Conservation (phyloP, 2,113 vertebrate species). For the Macrotis lagotis region DNA sequence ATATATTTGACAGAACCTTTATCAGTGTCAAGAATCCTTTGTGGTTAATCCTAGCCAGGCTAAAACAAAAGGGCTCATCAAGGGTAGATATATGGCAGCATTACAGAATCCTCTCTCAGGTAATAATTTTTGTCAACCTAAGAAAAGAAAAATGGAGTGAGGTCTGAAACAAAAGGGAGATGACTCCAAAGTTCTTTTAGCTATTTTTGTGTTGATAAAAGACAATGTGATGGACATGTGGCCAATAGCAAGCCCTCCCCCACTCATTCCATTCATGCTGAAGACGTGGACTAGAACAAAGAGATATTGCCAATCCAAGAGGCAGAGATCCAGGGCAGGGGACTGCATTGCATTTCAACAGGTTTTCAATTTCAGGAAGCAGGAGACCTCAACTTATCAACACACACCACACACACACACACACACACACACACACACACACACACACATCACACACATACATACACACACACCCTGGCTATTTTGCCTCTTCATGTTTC, state of each 20-base stretch:
- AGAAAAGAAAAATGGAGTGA: slow-evolving; percentile 83
- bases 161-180: slow-evolving; percentile 81
- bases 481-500: slow-evolving; percentile 62
- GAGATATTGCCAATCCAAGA: slow-evolving; percentile 79
- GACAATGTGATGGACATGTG: slow-evolving; percentile 79
- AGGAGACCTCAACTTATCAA: slow-evolving; percentile 65
- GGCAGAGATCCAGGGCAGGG: slow-evolving; percentile 74
- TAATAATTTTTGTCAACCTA: slow-evolving; percentile 80
- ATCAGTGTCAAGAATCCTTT: slow-evolving; percentile 86
- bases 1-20: slow-evolving; percentile 84
- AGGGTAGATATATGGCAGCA: slow-evolving; percentile 83
- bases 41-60: slow-evolving; percentile 82
- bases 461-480: no score
- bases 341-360: slow-evolving; percentile 67
- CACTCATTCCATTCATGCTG: slow-evolving; percentile 71
- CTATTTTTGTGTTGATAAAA: slow-evolving; percentile 82
- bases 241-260: slow-evolving; percentile 66
- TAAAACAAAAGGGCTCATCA: slow-evolving; percentile 84
- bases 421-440: neutral
- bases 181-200: slow-evolving; percentile 75
- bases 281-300: slow-evolving; percentile 80
- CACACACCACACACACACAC: neutral
- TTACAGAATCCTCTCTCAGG: slow-evolving; percentile 82
- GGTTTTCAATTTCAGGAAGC: slow-evolving; percentile 77
- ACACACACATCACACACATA: neutral